Base-by-base conservation (phyloP, 2,888 invertebrate genomes). In the Sarcophaga subvicina region DNA sequence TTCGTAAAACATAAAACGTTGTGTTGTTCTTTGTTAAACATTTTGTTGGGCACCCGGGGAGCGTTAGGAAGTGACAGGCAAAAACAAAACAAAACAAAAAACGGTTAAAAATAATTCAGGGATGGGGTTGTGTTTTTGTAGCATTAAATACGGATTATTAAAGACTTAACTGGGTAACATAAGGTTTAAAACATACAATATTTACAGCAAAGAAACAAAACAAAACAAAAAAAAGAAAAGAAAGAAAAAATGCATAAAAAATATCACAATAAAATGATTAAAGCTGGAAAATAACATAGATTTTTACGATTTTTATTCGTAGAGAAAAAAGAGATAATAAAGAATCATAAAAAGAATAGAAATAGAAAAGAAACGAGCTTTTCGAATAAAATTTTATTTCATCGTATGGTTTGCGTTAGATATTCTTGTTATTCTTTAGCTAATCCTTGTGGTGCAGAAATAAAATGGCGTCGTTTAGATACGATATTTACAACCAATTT, bases 381-480 rank as follows among this genome's bases (percentile, higher is more conserved):
- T 37, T 37, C 37, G 0, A 3, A 17, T 54, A 3, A 54, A 54
- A 54, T 17, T 17, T 54, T 14, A 54, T 17, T 54, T 54, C 54
- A 54, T 54, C 5, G 37, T 37, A 37, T 37, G 1, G 37, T 37
- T 8, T 37, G 8, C 37, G 1, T 8, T 37, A 37, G 37, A 37
- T 37, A 10, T 37, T 37, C 37, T 10, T 37, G 37, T 37, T 37
- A 37, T 37, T 37, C 37, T 37, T 37, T 37, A 37, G 37, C 37
- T 37, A 37, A 37, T 37, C 37, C 37, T 37, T 37, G 8, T 47
- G 69, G 11, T 17, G 49, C 4, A 45, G 37, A 20, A 64, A 78
- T 60, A 76, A 82, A 82, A 84, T 84, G 87, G 84, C 87, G 87
- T 76, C 81, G 80, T 86, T 86, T 80, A 86, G 86, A 86, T 86